Base-by-base conservation (phyloP, 2,888 invertebrate species). In the Eutolmus rufibarbis region DNA sequence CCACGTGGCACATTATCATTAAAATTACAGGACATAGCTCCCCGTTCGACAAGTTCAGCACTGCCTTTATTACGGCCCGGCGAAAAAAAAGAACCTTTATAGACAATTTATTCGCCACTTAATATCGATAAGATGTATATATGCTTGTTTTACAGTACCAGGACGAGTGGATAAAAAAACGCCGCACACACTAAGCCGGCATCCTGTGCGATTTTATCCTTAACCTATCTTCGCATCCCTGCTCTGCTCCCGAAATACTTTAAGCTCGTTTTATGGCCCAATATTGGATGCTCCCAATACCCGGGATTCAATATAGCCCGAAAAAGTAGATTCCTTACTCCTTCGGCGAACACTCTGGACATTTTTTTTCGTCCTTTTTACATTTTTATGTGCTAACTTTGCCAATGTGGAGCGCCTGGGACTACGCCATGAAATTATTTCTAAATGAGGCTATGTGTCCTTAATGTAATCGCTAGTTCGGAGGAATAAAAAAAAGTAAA, bases 181-280 rank as follows among this genome's bases (percentile, higher is more conserved):
- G 16, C n/a, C 19, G 43, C 34, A 78, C 37, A 76, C 28, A 37
- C 76, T n/a, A 56, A 82, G 57, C 16, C 46, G 57, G 46, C 16
- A 85, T 74, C 85, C 85, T 85, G 74, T 85, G 85, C 40, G 74
- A 82, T 82, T 82, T 82, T 82, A 82, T 82, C 82, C 51, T 66
- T 51, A 82, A 66, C 82, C 82, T 79, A 79, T 51, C 79, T 79
- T 23, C 79, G 79, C 28, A 79, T 79, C 79, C 79, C 31, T 28
- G 23, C 56, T 28, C 51, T 82, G 82, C 57, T 82, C 74, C 90
- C 89, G 90, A 91, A 92, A 91, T 91, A 91, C 91, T 90, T 90
- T 91, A 90, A 92, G 92, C 92, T 92, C 90, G 91, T 91, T 92
- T 92, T 92, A 92, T 92, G 89, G 90, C 89, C 89, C 91, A 91